Evolutionary conservation across 2,113 vertebrate genomes (phyloP), one percentile per base, ranked within the genome.

Genomic region (Bubalus kerabau): DNA sequence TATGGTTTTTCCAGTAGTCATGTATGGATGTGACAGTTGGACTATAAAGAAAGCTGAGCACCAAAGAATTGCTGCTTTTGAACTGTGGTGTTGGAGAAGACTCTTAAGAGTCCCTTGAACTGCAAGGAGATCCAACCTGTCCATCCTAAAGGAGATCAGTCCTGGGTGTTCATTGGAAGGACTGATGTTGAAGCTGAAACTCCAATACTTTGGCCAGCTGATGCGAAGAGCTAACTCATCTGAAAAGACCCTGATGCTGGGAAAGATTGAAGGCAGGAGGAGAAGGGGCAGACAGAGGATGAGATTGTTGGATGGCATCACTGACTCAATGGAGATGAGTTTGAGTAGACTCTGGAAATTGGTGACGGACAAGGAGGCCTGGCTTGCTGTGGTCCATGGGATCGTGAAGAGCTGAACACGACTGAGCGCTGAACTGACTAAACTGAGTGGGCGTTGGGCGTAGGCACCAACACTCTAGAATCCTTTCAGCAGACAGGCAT

Each of bases 371-470:
- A 36, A 17, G 64, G 64, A 67, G 64, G 64, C 32, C 64, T 36
- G 64, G 64, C 0, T 1, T 67, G 64, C 8, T 67, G 32, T 21
- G 32, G 32, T 36, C 32, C 64, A 67, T 36, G 4, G 32, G n/a
- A n/a, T 67, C 2, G 2, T 0, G 0, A 67, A 67, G 64, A 21
- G 32, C 19, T 0, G 0, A 32, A 67, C 17, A 36, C 0, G 4
- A 67, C 32, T 67, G 8, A 67, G 32, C 0, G 21, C 64, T 36
- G 64, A 67, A 36, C 21, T 71, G 67, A 40, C 19, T 71, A 17
- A 40, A 71, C n/a, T 74, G 36, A 24, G 9, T 74, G 21, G 19
- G 36, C 1, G 0, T 30, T 36, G 23, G 32, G 24, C 2, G 14
- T 64, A 54, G n/a, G 46, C 71, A 62, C 23, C 19, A 26, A 26